Base-by-base conservation (phyloP, 2,888 invertebrate genomes). In the Meteorus colon region DNA sequence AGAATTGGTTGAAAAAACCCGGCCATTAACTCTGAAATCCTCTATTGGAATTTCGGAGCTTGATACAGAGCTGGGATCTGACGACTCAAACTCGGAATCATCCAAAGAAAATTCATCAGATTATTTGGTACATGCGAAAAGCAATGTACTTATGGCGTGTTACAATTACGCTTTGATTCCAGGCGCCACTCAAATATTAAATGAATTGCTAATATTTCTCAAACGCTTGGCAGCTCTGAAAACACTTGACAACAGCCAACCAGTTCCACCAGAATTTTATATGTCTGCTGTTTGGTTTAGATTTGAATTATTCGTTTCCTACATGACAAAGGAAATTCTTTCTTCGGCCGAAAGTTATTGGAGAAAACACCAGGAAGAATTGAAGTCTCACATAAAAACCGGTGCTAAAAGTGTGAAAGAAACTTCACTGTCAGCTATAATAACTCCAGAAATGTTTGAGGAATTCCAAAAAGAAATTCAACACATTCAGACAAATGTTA, bases 231-330 rank as follows among this genome's bases (percentile, higher is more conserved):
- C 27, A 6, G 14, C 4, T 3, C n/a, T 16, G 5, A 2, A 27
- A 48, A 41, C 19, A 12, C 29, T 6, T 4, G 8, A 27, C 24
- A n/a, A 37, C 19, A 45, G 37, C 19, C 12, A 45, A 31, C 45
- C 6, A n/a, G 65, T 75, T 0, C 65, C 66, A 5, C 51, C 34
- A 16, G 37, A 19, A 19, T 5, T 55, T 19, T 55, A 55, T 55
- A 63, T 73, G n/a, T 55, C n/a, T 6, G 62, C 51, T 48, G 51
- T 68, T 24, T 76, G 76, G 73, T 76, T 68, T 24, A 55, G 37
- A 45, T 76, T 76, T 48, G 69, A 73, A 29, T 55, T 75, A 16
- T 75, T 75, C n/a, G 37, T 51, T 12, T 19, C 55, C 14, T 63
- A 75, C 14, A 8, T 37, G 2, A 51, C 70, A 6, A 10, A 12